These are phyloP conservation scores for Serrognathus titanus DNA, from an alignment of 2,888 invertebrate genomes.

Conservation along the genomic window DNA sequence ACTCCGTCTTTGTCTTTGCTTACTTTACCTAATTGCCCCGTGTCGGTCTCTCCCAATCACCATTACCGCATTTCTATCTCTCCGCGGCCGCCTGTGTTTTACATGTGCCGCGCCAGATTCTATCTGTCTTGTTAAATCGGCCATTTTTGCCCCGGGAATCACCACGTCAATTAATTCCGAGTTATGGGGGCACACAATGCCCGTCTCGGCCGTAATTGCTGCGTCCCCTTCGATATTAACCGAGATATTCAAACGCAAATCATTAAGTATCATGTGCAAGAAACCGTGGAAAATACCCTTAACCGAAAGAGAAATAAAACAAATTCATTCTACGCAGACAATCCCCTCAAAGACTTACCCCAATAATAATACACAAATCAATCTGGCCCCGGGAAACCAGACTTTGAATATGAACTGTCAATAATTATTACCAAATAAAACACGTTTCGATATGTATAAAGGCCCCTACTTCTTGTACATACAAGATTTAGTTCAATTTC, in stretches of 20 bases:
- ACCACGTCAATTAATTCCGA: slow-evolving; percentile 43
- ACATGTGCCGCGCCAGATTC: slow-evolving; percentile 36
- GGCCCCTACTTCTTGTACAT: no score
- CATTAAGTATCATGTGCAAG: slow-evolving; percentile 15
- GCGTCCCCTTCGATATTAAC: slow-evolving; percentile 22
- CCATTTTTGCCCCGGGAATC: slow-evolving; percentile 39
- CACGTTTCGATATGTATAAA: no score
- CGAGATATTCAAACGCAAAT: slow-evolving; percentile 21
- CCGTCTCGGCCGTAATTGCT: slow-evolving; percentile 11
- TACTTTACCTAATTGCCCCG: slow-evolving; percentile 49
- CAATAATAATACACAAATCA: no score
- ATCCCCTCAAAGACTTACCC: no score
- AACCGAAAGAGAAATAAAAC: no score
- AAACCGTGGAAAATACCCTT: background rate
- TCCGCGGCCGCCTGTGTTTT: slow-evolving; percentile 19
- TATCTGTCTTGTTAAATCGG: slow-evolving; percentile 40
- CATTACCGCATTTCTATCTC: slow-evolving; percentile 32
- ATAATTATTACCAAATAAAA: no score
- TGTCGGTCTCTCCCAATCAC: slow-evolving; percentile 27
- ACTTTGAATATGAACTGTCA: no score
- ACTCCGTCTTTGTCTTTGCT: slow-evolving; percentile 35
- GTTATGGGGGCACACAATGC: slow-evolving; percentile 33
- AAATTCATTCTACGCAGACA: no score
- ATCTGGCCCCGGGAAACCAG: no score
- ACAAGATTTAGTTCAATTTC: no score